Evolutionary conservation across 2,797 vertebrate genomes (phyloP), one percentile per base, ranked within the genome.

Genomic region (Chaetodon trifasciatus): DNA sequence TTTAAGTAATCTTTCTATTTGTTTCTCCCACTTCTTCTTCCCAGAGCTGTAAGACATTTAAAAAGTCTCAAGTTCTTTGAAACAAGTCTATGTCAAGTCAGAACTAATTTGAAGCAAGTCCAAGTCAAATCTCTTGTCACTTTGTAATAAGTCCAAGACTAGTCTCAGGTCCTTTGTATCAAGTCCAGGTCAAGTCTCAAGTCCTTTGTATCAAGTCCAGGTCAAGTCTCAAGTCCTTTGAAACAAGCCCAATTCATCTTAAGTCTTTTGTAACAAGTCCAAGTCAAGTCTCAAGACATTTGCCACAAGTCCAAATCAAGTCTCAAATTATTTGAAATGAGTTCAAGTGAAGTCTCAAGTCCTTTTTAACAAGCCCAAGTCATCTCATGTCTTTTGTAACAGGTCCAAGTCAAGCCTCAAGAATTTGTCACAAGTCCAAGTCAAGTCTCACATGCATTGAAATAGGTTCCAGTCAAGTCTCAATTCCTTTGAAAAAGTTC

Each of bases 21-120:
- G 10, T 39, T 63, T n/a, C 6, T 23, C 11, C 8, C 37, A 40
- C n/a, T 53, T 60, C 1, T 57, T 67, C 39, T 19, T 67, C 15
- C 32, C 62, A 58, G 17, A 82, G 73, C 60, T 87, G 68, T 5
- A 23, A 62, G 49, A 13, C 55, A 9, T 17, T 19, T 4, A 10
- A 44, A 23, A 49, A 12, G 28, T 1, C 5, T 46, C 37, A 56
- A 23, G 28, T 56, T 39, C 9, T n/a, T 8, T 8, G 5, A 47
- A n/a, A 15, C 10, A 40, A 55, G 40, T 6, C 16, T 32, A 32
- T 32, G 28, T 32, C 0, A 44, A 4, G 47, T 60, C 2, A 17
- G 6, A 55, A 21, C 17, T 47, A 8, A 4, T 55, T 35, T 44
- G 0, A 52, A 23, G 28, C 28, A 52, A 28, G 12, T 56, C 28